Evolutionary conservation across 2,797 vertebrate species (phyloP).

Genomic region (Chromobotia macracanthus): DNA sequence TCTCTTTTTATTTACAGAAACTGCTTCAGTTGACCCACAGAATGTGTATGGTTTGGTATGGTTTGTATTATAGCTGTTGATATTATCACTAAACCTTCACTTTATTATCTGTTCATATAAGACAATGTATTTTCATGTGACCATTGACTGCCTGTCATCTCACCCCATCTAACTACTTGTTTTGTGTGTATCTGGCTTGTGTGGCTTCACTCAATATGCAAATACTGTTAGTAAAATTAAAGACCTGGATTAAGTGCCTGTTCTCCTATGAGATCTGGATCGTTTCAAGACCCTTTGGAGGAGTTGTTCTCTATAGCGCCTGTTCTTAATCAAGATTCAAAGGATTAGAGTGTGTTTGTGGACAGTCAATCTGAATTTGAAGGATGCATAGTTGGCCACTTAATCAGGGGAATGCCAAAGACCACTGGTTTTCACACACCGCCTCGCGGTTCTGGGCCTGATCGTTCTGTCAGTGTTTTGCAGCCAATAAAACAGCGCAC

Average conservation of each 20-base stretch:
- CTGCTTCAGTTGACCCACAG: not conserved
- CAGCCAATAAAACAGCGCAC: not conserved
- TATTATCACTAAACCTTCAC: not conserved
- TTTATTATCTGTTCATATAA: not conserved
- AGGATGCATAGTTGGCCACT: constrained; percentile 2
- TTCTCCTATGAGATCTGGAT: not conserved
- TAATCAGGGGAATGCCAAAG: constrained; percentile 1
- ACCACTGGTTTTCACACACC: constrained; percentile 13
- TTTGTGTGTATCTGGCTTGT: not conserved
- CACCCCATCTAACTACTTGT: not conserved
- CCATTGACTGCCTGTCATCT: not conserved
- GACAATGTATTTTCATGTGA: not conserved
- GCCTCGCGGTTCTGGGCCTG: constrained; percentile 6
- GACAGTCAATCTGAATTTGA: constrained; percentile 3
- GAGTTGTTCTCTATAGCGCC: not conserved
- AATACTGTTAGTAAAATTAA: not conserved
- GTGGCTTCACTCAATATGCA: not conserved
- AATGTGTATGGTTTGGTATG: not conserved
- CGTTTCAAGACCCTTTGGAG: not conserved
- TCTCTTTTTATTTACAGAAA: not conserved
- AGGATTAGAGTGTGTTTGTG: not conserved
- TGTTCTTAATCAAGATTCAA: not conserved
- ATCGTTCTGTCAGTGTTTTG: not conserved
- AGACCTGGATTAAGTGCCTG: not conserved
- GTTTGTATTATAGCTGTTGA: not conserved